Evolutionary conservation across 2,888 invertebrate genomes (phyloP).

Genomic region (Panopea generosa): DNA sequence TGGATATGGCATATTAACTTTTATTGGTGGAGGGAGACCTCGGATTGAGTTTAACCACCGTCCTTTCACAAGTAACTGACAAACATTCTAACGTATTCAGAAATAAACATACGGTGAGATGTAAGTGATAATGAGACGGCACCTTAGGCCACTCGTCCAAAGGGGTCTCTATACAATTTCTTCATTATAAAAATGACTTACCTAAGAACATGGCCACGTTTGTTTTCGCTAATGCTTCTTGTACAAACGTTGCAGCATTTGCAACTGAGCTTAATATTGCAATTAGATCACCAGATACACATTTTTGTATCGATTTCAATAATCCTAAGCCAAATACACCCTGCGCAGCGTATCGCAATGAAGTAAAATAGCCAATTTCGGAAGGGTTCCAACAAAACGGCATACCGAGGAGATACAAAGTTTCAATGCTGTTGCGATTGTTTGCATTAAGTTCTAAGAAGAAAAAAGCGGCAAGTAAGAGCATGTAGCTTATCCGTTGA

Average conservation of each 20-base stretch:
- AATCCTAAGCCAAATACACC: neutral
- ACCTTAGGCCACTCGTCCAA: too few relatives aligned
- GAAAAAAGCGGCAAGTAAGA: neutral
- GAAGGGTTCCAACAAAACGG: constrained; percentile 7
- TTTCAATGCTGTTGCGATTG: neutral
- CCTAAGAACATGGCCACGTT: neutral
- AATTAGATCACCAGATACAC: neutral
- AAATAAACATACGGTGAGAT: too few relatives aligned
- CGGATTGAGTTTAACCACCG: too few relatives aligned
- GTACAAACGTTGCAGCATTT: neutral
- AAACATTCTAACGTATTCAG: too few relatives aligned
- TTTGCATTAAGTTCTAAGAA: neutral
- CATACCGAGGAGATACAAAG: constrained; percentile 4
- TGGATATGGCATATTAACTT: too few relatives aligned
- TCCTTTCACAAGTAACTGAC: too few relatives aligned
- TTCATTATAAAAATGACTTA: neutral
- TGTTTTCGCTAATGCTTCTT: constrained; percentile 4
- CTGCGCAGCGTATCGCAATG: constrained; percentile 1
- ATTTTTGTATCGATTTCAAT: neutral
- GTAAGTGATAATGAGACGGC: too few relatives aligned
- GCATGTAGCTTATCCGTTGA: neutral
- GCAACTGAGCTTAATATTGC: neutral
- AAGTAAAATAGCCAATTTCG: constrained; percentile 7
- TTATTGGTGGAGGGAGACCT: too few relatives aligned
- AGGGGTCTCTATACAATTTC: too few relatives aligned